Percentiles rank a stretch among this genome's conserved stretches.
Evolutionary conservation across 2,113 vertebrate genomes (phyloP).

Genomic region (Arvicanthis niloticus): DNA sequence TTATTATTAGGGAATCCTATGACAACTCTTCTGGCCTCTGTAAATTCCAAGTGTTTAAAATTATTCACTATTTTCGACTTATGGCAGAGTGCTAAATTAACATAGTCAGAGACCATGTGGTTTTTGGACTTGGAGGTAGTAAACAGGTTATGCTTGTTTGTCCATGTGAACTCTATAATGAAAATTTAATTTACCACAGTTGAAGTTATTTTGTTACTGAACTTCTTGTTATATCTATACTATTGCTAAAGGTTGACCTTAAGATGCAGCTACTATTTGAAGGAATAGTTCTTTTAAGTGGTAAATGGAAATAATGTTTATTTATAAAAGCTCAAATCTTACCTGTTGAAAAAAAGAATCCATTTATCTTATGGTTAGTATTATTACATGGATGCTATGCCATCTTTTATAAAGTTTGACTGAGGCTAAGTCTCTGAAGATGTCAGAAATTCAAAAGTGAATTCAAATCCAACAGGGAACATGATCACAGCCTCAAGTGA

Average conservation of each 20-base stretch:
- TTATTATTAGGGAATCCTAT: background rate
- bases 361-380: background rate
- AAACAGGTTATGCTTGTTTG: background rate
- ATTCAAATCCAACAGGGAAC: conserved; percentile 27
- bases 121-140: background rate
- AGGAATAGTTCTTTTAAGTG: background rate
- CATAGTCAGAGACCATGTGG: background rate
- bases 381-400: background rate
- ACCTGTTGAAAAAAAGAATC: conserved; percentile 10
- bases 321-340: conserved; percentile 1
- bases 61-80: background rate
- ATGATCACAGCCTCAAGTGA: conserved; percentile 17
- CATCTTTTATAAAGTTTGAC: background rate
- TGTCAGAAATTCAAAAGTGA: conserved; percentile 5
- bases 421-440: conserved; percentile 31
- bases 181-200: background rate
- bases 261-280: too few species aligned
- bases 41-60: background rate
- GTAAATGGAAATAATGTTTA: background rate
- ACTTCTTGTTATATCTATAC: background rate
- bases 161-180: background rate
- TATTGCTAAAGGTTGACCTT: background rate
- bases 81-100: too few species aligned
- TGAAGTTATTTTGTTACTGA: background rate
- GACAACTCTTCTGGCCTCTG: too few species aligned